Evolutionary conservation across 2,888 invertebrate species (phyloP).

Genomic region (Morpho helenor): DNA sequence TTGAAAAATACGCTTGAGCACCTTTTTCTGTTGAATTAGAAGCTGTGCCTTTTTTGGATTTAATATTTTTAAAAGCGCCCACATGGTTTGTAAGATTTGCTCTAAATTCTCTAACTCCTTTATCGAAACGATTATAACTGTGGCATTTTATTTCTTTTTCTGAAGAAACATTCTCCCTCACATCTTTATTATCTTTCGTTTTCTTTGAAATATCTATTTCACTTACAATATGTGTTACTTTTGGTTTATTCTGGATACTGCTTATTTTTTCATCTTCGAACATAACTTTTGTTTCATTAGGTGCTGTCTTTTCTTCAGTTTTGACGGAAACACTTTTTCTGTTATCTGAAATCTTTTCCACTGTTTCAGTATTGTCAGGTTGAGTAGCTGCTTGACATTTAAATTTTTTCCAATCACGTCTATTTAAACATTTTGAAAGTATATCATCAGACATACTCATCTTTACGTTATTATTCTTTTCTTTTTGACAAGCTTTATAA

Average conservation of each 20-base stretch:
- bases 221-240: not conserved
- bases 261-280: constrained; percentile 36
- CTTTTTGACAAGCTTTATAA: constrained; percentile 62
- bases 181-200: constrained; percentile 22
- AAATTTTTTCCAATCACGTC: constrained; percentile 56
- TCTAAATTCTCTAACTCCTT: constrained; percentile 27
- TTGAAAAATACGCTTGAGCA: constrained; percentile 56
- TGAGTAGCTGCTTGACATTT: constrained; percentile 40
- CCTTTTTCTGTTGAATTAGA: constrained; percentile 49
- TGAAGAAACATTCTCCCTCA: constrained; percentile 33
- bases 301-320: constrained; percentile 17
- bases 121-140: constrained; percentile 39
- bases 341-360: constrained; percentile 4
- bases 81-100: constrained; percentile 19
- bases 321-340: not conserved
- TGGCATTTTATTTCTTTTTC: constrained; percentile 54
- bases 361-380: constrained; percentile 11
- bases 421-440: constrained; percentile 58
- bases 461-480: constrained; percentile 41
- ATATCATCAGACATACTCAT: constrained; percentile 65
- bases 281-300: constrained; percentile 34
- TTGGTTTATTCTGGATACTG: constrained; percentile 12
- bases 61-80: constrained; percentile 22
- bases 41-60: constrained; percentile 25
- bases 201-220: constrained; percentile 18